These are phyloP conservation scores for Zaprionus lineosus DNA, from an alignment of 2,888 invertebrate genomes.

Conservation along the genomic window DNA sequence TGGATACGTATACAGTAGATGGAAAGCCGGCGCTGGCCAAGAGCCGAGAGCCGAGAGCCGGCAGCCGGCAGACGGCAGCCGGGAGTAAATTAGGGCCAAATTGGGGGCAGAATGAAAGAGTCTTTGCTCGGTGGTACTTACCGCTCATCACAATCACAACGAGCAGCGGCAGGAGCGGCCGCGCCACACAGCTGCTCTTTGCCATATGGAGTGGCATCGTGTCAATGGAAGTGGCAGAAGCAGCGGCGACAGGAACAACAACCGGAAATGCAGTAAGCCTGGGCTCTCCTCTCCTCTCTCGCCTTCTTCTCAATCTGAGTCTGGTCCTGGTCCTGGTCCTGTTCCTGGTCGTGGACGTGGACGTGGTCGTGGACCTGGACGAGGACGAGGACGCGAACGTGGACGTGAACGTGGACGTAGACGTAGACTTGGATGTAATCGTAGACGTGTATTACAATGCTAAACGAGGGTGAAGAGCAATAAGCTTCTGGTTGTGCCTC, in stretches of 20 bases:
- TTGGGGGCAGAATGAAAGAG: too few relatives aligned
- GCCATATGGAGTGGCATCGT: slow-evolving; percentile 56
- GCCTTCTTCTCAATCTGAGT: too few relatives aligned
- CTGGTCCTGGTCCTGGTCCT: slow-evolving; percentile 15
- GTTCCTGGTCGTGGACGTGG: not conserved
- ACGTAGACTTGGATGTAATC: too few relatives aligned
- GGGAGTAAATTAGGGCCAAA: not conserved
- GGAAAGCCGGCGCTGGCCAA: too few relatives aligned
- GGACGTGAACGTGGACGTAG: too few relatives aligned
- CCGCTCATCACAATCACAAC: slow-evolving; percentile 76
- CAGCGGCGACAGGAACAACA: slow-evolving; percentile 62
- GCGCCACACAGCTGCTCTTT: slow-evolving; percentile 62
- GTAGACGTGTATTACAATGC: too few relatives aligned
- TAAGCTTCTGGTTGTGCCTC: slow-evolving; percentile 29
- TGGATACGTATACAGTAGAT: slow-evolving; percentile 20
- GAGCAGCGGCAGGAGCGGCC: slow-evolving; percentile 68
- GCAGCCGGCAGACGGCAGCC: too few relatives aligned
- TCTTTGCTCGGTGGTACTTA: too few relatives aligned
- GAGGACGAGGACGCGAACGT: not conserved
- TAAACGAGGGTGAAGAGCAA: slow-evolving; percentile 6
- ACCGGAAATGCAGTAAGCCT: slow-evolving; percentile 72
- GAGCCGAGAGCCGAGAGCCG: too few relatives aligned
- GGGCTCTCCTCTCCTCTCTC: too few relatives aligned
- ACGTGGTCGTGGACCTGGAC: slow-evolving; percentile 4
- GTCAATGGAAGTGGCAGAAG: slow-evolving; percentile 16